These are phyloP conservation scores for Globia sparganii DNA, from an alignment of 2,888 invertebrate genomes.

Conservation along the genomic window DNA sequence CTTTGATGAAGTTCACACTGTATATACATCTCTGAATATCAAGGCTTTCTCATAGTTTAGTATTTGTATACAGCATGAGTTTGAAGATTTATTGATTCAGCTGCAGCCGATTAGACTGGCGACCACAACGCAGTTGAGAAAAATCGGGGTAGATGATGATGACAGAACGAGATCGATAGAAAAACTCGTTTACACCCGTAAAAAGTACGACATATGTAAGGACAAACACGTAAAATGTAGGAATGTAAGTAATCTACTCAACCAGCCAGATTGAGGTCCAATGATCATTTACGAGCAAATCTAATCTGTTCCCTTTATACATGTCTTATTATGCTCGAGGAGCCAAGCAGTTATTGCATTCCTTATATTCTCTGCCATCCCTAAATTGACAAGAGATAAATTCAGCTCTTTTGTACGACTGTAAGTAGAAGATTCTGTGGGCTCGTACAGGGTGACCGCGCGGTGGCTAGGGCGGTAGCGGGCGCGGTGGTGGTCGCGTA, in stretches of 20 bases:
- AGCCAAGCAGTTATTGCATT: slow-evolving; percentile 56
- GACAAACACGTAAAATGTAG: neutral
- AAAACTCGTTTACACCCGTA: neutral
- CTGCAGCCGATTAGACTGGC: neutral
- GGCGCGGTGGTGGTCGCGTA: neutral
- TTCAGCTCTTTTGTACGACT: slow-evolving; percentile 44
- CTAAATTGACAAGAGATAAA: slow-evolving; percentile 51
- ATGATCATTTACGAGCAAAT: slow-evolving; percentile 29
- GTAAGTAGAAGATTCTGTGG: slow-evolving; percentile 27
- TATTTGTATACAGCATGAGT: neutral
- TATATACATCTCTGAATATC: neutral
- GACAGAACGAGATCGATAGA: neutral
- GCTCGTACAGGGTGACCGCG: neutral
- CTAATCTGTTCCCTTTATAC: slow-evolving; percentile 45
- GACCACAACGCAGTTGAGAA: neutral
- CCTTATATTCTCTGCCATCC: slow-evolving; percentile 45
- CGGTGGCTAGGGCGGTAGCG: neutral
- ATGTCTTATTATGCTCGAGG: slow-evolving; percentile 46
- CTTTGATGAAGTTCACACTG: neutral
- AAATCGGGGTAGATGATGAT: neutral
- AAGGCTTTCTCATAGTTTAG: neutral
- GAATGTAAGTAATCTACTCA: slow-evolving; percentile 7
- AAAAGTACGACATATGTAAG: neutral
- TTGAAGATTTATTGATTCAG: neutral
- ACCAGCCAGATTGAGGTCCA: slow-evolving; percentile 18